Evolutionary conservation across 1,140 invertebrate species (phyloP).

Genomic region (Bombus waltoni): DNA sequence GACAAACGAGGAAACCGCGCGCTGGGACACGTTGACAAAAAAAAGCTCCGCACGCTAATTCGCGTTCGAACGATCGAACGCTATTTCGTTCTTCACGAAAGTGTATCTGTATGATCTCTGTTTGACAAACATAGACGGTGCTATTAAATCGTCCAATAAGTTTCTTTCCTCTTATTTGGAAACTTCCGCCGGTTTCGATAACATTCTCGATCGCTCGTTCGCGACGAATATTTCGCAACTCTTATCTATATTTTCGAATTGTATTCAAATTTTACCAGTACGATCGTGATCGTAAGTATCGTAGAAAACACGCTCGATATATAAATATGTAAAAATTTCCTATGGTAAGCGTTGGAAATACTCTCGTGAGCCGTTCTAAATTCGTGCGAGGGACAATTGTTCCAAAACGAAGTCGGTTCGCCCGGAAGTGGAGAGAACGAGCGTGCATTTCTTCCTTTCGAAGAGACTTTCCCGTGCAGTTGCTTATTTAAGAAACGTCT

Average conservation of each 20-base stretch:
- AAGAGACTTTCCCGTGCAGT: constrained; percentile 38
- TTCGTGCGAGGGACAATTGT: neutral
- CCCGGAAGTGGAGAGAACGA: constrained; percentile 53
- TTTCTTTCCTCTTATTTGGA: too few relatives aligned
- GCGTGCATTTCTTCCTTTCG: constrained; percentile 28
- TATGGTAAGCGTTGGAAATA: too few relatives aligned
- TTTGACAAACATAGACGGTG: neutral
- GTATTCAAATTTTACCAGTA: too few relatives aligned
- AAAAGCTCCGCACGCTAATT: neutral
- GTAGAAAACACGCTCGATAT: too few relatives aligned
- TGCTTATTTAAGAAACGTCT: constrained; percentile 63
- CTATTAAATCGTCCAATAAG: too few relatives aligned
- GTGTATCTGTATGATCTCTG: neutral
- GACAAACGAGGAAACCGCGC: neutral
- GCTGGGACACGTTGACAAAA: neutral
- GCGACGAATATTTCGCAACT: too few relatives aligned
- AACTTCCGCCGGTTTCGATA: too few relatives aligned
- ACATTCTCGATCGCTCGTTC: too few relatives aligned
- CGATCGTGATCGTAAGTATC: too few relatives aligned
- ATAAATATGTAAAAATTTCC: too few relatives aligned
- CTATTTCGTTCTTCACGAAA: neutral
- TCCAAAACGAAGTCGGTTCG: neutral
- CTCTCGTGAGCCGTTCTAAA: neutral
- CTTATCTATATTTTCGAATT: too few relatives aligned
- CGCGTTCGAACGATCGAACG: neutral